Evolutionary conservation across 2,888 invertebrate species (phyloP).

Genomic region (Brenthis hecate): DNA sequence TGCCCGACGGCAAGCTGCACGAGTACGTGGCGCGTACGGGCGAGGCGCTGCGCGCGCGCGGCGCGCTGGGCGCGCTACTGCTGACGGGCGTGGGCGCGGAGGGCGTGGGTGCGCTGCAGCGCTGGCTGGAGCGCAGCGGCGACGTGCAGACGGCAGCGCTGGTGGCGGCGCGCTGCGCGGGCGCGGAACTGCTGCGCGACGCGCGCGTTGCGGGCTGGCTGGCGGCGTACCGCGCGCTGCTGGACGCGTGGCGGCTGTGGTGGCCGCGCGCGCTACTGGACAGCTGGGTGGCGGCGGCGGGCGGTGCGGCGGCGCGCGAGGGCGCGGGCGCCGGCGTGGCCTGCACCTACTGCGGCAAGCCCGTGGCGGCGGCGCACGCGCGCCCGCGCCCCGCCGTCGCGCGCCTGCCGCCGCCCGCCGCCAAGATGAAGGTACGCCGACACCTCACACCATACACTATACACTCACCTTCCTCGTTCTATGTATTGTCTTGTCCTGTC

Average conservation of each 20-base stretch:
- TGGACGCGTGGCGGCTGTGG: constrained; percentile 96
- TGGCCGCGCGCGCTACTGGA: constrained; percentile 94
- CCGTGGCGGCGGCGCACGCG: constrained; percentile 89
- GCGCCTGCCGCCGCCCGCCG: constrained; percentile 85
- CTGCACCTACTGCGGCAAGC: constrained; percentile 97
- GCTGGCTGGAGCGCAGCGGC: constrained; percentile 92
- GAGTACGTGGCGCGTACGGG: constrained; percentile 90
- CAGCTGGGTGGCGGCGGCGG: constrained; percentile 84
- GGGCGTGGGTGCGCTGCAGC: constrained; percentile 91
- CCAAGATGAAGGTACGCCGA: constrained; percentile 85
- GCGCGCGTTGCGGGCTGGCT: constrained; percentile 87
- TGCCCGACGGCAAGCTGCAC: constrained; percentile 89
- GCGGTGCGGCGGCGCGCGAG: constrained; percentile 45
- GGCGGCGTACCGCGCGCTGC: constrained; percentile 89
- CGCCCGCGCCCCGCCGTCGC: constrained; percentile 81
- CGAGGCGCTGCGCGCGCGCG: constrained; percentile 87
- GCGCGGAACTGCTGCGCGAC: constrained; percentile 86
- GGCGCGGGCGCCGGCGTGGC: constrained; percentile 83
- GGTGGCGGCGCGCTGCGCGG: constrained; percentile 89
- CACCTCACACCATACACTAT: too few species aligned
- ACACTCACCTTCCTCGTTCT: too few species aligned
- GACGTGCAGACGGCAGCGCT: constrained; percentile 96
- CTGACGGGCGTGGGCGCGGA: constrained; percentile 85
- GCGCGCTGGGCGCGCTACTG: constrained; percentile 92
- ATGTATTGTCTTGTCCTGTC: too few species aligned